These are phyloP conservation scores for rabbit (Oryctolagus cuniculus) DNA, from an alignment of 2,113 vertebrate species.

Conservation along the genomic window mOryCun1.1 NC_091443.1:19537001-19537500, in stretches of 20 bases:
- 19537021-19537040: slow-evolving; percentile 36
- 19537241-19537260: slow-evolving; percentile 56
- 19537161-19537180: slow-evolving; percentile 98
- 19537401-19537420: no score
- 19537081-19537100: slow-evolving; percentile 94
- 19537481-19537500: no score
- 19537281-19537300: slow-evolving; percentile 1
- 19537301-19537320: neutral
- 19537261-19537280: neutral
- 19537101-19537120: slow-evolving; percentile 97
- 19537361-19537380: no score
- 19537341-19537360: no score
- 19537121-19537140: slow-evolving; percentile 95
- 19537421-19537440: no score
- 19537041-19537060: slow-evolving; percentile 48
- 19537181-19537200: slow-evolving; percentile 99
- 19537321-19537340: no score
- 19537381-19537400: no score
- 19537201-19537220: slow-evolving; percentile 98
- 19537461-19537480: no score
- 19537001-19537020: slow-evolving; percentile 11
- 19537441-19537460: no score
- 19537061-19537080: slow-evolving; percentile 70
- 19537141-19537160: slow-evolving; percentile 98
- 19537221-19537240: slow-evolving; percentile 94